phyloP scores from a whole-genome alignment of 2,888 invertebrate genomes.

The Epistrophe eligans region DNA sequence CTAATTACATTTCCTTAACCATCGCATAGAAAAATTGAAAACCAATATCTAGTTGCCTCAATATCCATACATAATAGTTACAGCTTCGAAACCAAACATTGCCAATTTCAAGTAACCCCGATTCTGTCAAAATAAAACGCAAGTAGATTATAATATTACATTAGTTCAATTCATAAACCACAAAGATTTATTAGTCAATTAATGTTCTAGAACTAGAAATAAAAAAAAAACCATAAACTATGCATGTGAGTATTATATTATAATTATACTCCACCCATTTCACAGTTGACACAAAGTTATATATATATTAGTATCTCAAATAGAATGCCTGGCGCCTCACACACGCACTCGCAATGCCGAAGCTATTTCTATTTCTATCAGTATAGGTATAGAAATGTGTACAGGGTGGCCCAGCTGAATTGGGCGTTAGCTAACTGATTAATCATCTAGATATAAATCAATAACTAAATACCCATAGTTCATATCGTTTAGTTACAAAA shows the following conservation, averaged over 20 bases:
- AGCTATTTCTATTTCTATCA: conserved; percentile 2
- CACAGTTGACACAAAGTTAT: conserved; percentile 26
- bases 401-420: not conserved
- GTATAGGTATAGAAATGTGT: not conserved
- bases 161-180: conserved; percentile 19
- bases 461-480: no score
- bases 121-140: conserved; percentile 7
- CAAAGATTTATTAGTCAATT: conserved; percentile 47
- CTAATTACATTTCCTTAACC: no score
- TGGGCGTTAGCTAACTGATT: not conserved
- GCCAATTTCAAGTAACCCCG: conserved; percentile 18
- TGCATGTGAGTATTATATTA: conserved; percentile 1
- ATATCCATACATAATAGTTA: not conserved
- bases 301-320: conserved; percentile 12
- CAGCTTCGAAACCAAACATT: not conserved
- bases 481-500: no score
- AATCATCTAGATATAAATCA: no score
- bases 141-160: conserved; percentile 12
- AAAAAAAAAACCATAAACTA: conserved; percentile 29
- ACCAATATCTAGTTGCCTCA: not conserved
- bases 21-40: not conserved
- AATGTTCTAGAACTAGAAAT: conserved; percentile 17
- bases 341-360: conserved; percentile 14
- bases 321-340: conserved; percentile 37
- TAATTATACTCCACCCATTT: conserved; percentile 32